Percentiles rank a stretch among this genome's conserved stretches.
phyloP scores from a whole-genome alignment of 2,113 vertebrate genomes.

The Tylochromis polylepis region DNA sequence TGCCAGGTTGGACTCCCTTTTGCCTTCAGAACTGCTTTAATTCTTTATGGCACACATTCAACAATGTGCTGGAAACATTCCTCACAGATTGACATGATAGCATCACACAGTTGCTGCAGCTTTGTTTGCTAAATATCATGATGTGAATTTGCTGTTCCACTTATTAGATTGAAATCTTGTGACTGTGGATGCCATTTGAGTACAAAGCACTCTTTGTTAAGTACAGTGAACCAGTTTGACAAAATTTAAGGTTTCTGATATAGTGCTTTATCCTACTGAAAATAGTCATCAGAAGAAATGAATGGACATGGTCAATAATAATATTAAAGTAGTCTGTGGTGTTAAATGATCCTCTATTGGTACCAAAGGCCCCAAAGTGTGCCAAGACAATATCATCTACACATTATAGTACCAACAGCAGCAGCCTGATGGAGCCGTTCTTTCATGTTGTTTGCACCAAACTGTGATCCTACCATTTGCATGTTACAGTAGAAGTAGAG shows the following conservation, averaged over 20 bases:
- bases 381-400: neutral
- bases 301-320: neutral
- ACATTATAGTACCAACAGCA: neutral
- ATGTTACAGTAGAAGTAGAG: neutral
- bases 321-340: neutral
- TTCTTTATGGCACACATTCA: neutral
- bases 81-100: neutral
- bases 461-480: neutral
- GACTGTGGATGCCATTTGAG: neutral
- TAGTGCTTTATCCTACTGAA: neutral
- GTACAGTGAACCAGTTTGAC: neutral
- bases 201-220: neutral
- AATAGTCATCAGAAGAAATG: neutral
- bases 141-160: neutral
- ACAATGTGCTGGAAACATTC: neutral
- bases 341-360: neutral
- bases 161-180: neutral
- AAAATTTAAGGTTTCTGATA: neutral
- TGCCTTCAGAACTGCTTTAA: neutral
- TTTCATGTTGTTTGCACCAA: neutral
- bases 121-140: neutral
- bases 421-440: fast-evolving
- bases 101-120: neutral
- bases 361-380: neutral
- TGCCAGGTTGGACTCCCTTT: neutral